phyloP scores from a whole-genome alignment of 2,113 vertebrate species.

The Cyanoramphus novaezelandiae region DNA sequence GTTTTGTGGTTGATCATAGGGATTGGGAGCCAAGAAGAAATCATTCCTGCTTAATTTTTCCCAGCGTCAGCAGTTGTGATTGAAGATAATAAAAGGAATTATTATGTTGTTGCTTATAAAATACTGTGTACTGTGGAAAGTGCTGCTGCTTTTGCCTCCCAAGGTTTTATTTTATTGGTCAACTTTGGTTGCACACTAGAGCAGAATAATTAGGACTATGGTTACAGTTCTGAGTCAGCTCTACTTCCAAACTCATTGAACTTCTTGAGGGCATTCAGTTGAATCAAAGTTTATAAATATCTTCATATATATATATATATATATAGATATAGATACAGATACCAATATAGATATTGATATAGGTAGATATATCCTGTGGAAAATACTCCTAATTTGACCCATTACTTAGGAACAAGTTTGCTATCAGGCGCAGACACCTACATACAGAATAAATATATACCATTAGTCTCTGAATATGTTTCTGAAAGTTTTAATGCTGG shows the following conservation, averaged over 20 bases:
- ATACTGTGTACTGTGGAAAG: background rate
- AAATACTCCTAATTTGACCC: background rate
- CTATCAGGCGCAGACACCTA: background rate
- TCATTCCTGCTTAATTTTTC: background rate
- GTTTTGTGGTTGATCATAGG: background rate
- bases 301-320: background rate
- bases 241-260: background rate
- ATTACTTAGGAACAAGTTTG: background rate
- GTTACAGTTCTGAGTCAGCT: background rate
- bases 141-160: background rate
- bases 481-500: background rate
- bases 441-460: background rate
- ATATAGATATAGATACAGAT: background rate
- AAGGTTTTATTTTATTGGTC: background rate
- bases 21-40: background rate
- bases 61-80: background rate
- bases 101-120: background rate
- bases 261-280: background rate
- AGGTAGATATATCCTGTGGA: background rate
- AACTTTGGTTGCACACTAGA: background rate
- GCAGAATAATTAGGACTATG: background rate
- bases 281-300: background rate
- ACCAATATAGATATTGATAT: background rate
- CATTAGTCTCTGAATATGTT: background rate
- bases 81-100: background rate